Evolutionary conservation across 1,140 invertebrate genomes (phyloP).

Genomic region (Globodera ellingtonae): DNA sequence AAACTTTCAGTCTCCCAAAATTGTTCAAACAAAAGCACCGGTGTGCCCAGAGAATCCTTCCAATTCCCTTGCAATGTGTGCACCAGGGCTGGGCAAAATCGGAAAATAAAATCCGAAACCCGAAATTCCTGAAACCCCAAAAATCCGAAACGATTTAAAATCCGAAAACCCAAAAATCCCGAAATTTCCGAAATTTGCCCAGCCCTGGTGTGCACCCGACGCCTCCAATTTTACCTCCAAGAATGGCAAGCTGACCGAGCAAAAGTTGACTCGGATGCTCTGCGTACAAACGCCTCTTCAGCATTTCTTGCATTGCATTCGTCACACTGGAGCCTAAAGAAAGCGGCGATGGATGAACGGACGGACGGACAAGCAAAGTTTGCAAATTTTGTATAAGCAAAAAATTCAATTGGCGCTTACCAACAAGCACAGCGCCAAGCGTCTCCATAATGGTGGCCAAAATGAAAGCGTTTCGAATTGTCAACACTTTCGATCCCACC

Average conservation of each 20-base stretch:
- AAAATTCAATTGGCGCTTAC: neutral
- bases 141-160: too few relatives aligned
- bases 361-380: constrained; percentile 71
- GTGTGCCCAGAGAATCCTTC: too few relatives aligned
- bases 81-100: too few relatives aligned
- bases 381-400: neutral
- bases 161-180: too few relatives aligned
- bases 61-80: too few relatives aligned
- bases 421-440: constrained; percentile 69
- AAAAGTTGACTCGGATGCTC: constrained; percentile 50
- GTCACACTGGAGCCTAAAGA: constrained; percentile 65
- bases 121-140: too few relatives aligned
- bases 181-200: too few relatives aligned
- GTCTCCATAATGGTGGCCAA: constrained; percentile 91
- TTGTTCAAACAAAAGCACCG: too few relatives aligned
- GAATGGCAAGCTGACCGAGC: constrained; percentile 52
- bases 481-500: constrained; percentile 73
- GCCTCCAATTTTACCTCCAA: constrained; percentile 68
- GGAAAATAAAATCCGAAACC: too few relatives aligned
- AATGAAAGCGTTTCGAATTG: constrained; percentile 71
- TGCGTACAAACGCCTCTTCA: constrained; percentile 58
- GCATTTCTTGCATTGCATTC: constrained; percentile 63
- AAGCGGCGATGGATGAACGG: neutral
- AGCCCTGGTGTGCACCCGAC: too few relatives aligned
- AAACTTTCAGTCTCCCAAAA: too few relatives aligned